phyloP scores from a whole-genome alignment of 2,113 vertebrate species.

The Marcusenius ussheri region DNA sequence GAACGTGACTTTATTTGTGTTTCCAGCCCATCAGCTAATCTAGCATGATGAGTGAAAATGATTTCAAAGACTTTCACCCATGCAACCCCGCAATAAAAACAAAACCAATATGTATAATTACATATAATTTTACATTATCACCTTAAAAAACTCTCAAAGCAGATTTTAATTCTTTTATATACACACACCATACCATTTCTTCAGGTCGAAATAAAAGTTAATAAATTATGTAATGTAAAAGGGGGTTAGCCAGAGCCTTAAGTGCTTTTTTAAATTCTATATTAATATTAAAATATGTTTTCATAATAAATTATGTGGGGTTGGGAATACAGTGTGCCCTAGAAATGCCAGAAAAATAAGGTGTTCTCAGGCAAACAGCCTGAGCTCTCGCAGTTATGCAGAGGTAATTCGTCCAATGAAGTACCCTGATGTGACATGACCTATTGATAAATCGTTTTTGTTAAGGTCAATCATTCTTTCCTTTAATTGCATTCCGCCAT shows the following conservation, averaged over 20 bases:
- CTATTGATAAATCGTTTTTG: background rate
- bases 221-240: background rate
- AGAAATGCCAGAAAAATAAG: background rate
- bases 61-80: background rate
- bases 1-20: background rate
- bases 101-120: background rate
- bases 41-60: background rate
- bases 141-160: background rate
- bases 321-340: background rate
- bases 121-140: background rate
- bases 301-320: background rate
- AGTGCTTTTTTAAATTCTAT: background rate
- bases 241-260: background rate
- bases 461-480: slow-evolving; percentile 5
- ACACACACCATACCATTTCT: background rate
- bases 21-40: background rate
- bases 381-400: background rate
- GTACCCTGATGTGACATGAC: background rate
- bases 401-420: background rate
- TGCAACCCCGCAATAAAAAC: background rate
- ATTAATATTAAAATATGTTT: background rate
- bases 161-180: background rate
- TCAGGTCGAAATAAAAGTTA: background rate
- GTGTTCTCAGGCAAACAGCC: background rate
- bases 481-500: slow-evolving; percentile 1